A percentile compares a stretch with the other conserved stretches of the same genome.
Evolutionary conservation across 1,140 invertebrate genomes (phyloP).

Genomic region (Pomacea maculata): DNA sequence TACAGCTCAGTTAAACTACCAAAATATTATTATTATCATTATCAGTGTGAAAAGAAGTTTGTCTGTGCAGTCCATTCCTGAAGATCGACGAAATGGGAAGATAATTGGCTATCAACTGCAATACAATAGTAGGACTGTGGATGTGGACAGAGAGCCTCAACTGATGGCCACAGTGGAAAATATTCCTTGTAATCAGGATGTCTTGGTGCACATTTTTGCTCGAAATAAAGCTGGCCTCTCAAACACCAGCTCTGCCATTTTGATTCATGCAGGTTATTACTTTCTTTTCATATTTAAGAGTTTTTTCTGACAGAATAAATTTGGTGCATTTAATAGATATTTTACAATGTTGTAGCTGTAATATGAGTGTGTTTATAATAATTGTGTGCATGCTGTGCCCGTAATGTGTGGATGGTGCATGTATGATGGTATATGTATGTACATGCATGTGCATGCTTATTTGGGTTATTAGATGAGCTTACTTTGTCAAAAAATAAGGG

Average conservation of each 20-base stretch:
- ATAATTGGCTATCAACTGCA: slow-evolving; percentile 12
- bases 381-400: no score
- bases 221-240: slow-evolving; percentile 2
- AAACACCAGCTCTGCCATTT: not conserved
- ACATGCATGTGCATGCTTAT: no score
- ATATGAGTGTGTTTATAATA: no score
- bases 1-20: no score
- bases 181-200: not conserved
- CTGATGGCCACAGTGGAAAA: not conserved
- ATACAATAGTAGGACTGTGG: not conserved
- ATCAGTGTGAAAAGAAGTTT: no score
- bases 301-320: no score
- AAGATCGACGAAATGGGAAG: slow-evolving; percentile 2
- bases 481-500: no score
- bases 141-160: not conserved
- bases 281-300: no score
- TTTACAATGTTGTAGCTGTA: not conserved
- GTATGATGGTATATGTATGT: no score
- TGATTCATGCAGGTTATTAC: not conserved
- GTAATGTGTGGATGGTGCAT: no score
- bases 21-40: no score
- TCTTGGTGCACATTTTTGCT: slow-evolving; percentile 7
- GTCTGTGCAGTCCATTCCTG: slow-evolving; percentile 1
- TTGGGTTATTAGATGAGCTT: no score
- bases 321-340: not conserved